Evolutionary conservation across 2,113 vertebrate genomes (phyloP).

Genomic region (Orientallactaga bullata): DNA sequence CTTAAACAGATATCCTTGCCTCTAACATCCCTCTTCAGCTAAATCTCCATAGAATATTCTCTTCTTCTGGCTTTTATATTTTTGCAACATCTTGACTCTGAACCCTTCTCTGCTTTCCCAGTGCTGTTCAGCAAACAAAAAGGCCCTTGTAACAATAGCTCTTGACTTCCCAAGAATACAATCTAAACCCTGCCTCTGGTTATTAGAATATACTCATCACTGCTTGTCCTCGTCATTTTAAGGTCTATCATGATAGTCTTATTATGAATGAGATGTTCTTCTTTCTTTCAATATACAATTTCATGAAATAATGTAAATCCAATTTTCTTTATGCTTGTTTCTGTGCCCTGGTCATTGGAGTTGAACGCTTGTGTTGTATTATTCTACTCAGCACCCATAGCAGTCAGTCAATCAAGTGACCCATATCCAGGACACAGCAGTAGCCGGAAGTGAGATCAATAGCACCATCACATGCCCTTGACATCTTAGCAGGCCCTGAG

Average conservation of each 20-base stretch:
- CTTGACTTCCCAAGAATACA: neutral
- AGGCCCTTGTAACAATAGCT: neutral
- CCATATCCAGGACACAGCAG: neutral
- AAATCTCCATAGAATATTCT: neutral
- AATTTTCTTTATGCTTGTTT: conserved; percentile 1
- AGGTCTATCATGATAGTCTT: neutral
- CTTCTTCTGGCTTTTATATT: neutral
- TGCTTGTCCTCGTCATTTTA: neutral
- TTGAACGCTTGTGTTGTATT: neutral
- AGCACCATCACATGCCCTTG: too few species aligned
- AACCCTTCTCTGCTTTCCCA: neutral
- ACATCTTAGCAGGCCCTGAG: neutral
- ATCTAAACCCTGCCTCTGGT: neutral
- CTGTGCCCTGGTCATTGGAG: neutral
- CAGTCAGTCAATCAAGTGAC: neutral
- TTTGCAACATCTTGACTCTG: neutral
- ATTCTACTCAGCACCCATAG: neutral
- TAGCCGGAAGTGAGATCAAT: too few species aligned
- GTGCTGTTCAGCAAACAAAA: neutral
- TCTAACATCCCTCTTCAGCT: neutral
- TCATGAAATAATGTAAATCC: neutral
- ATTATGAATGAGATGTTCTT: neutral
- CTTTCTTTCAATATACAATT: neutral
- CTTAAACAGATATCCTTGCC: neutral
- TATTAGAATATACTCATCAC: neutral